Base-by-base conservation (phyloP, 2,888 invertebrate genomes). In the Cephus rjabovi region DNA sequence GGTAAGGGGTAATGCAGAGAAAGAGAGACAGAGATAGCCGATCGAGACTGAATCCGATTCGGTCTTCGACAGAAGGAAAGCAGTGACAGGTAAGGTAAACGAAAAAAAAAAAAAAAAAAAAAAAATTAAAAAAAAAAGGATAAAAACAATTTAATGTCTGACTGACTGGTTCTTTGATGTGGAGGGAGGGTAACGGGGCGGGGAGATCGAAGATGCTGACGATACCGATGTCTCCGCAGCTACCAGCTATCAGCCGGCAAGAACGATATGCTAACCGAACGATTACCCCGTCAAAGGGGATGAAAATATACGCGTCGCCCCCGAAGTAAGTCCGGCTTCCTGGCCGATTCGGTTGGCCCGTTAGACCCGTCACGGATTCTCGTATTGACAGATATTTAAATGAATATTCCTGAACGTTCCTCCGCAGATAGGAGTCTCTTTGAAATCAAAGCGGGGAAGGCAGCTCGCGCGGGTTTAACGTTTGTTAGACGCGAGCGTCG, bases 301-400 rank as follows among this genome's bases (percentile, higher is more conserved):
- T 34, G 68, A 30, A 68, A 68, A 31, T 69, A 71, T 34, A 15
- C 35, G 15, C 35, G 68, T 34, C 15, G 33, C 3, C 34, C n/a
- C 73, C 37, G 37, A 71, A 31, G 69, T 40, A 37, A 73, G 77
- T 73, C 77, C 40, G 56, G 30, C 76, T 35, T 34, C 23, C 40
- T 40, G 15, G 40, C 56, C 56, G 56, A 56, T 23, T 56, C 78
- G 79, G 81, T 83, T 82, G 80, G 79, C 83, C 34, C 34, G 31
- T 69, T 40, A 34, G 11, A 40, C 82, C 81, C 83, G 85, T 86
- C 56, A 23, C 23, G 56, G 23, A 23, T 56, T 80, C 84, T 82
- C 86, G 84, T 91, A 91, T 91, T 88, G 91, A 90, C 91, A 91
- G 90, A 88, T 90, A 90, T 91, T 90, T 90, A 90, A 91, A 91